These are phyloP conservation scores for Ericerus pela DNA, from an alignment of 1,140 invertebrate genomes.

Conservation along the genomic window DNA sequence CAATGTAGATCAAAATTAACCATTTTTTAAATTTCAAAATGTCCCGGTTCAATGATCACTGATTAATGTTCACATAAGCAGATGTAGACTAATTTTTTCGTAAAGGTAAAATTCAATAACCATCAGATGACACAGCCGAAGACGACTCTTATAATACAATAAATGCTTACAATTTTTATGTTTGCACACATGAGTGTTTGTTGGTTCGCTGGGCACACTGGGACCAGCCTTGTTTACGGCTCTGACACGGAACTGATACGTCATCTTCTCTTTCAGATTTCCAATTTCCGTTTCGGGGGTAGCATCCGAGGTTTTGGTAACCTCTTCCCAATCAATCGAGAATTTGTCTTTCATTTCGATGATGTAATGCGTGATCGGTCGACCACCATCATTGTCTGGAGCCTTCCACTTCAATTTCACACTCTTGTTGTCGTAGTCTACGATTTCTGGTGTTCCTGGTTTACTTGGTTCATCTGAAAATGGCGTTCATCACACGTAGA, in stretches of 20 bases:
- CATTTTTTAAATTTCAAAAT: no score
- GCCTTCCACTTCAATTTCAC: conserved; percentile 80
- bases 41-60: no score
- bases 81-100: no score
- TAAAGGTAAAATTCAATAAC: no score
- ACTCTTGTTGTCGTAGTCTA: conserved; percentile 85
- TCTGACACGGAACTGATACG: conserved; percentile 81
- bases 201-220: conserved; percentile 76
- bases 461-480: conserved; percentile 62
- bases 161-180: conserved; percentile 71
- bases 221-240: conserved; percentile 84
- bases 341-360: conserved; percentile 95
- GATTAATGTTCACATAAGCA: no score
- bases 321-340: conserved; percentile 73
- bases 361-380: conserved; percentile 86
- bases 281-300: conserved; percentile 67
- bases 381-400: conserved; percentile 79
- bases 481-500: no score
- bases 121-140: conserved; percentile 4
- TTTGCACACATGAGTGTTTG: conserved; percentile 82
- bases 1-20: no score
- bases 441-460: conserved; percentile 79
- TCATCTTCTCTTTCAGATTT: conserved; percentile 80
- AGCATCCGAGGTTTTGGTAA: conserved; percentile 59
- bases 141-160: neutral